Evolutionary conservation across 2,888 invertebrate species (phyloP), one percentile per base, ranked within the genome.

Genomic region (Plebejus melissa): DNA sequence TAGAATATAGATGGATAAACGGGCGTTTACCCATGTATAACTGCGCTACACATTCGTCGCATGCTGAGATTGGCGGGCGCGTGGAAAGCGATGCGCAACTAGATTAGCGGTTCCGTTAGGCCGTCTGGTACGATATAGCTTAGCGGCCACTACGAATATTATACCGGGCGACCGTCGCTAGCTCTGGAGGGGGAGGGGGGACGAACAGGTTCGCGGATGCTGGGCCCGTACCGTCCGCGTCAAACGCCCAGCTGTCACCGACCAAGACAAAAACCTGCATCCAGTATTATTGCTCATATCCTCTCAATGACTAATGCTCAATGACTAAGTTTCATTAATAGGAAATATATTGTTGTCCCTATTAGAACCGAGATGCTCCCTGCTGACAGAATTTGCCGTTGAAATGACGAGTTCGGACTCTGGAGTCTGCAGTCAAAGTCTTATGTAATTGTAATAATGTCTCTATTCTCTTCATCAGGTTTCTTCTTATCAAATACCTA

Each of bases 91-190:
- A 90, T 90, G 86, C 83, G 87, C 86, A 87, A 84, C 85, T 85
- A 88, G 91, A 90, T 90, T 90, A 88, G 79, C 82, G 86, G 83
- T 91, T 85, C 93, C 93, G 93, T 93, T 92, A 92, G 84, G 82
- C 85, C 82, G 91, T 89, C 90, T 90, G 89, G 86, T 86, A 90
- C 88, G 89, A 90, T 90, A 86, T 84, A 83, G 86, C 86, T 88
- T 87, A 89, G 89, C 86, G 86, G 86, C 85, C 85, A 81, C 88
- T 86, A 80, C 80, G 82, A 80, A 79, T 78, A 79, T 79, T 77
- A 79, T 80, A 80, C 80, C 76, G 79, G 77, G 70, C 79, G 79
- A 76, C 78, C 57, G n/a, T n/a, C 28, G 60, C 13, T 32, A 80
- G 78, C 79, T 80, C 79, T 79, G 80, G 77, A 79, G 77, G 69